Evolutionary conservation across 2,113 vertebrate genomes (phyloP).

Genomic region (Pluvialis apricaria): DNA sequence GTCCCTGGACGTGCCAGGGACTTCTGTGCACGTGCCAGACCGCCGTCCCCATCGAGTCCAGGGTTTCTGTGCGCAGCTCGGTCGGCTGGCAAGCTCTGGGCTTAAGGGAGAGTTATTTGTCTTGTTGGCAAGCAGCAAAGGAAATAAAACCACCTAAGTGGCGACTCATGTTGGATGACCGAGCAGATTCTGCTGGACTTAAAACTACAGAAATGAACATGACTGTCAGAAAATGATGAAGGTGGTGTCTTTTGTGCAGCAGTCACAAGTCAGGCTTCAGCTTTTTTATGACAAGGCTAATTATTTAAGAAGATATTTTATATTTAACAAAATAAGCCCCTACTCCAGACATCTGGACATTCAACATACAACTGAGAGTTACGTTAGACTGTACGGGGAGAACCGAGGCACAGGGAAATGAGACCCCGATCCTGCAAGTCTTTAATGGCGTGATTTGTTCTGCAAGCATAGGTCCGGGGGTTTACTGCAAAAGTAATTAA

Average conservation of each 20-base stretch:
- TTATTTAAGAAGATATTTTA: not conserved
- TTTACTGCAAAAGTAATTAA: not conserved
- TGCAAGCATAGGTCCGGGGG: not conserved
- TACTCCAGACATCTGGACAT: not conserved
- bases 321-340: not conserved
- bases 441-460: not conserved
- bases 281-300: not conserved
- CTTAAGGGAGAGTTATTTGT: not conserved
- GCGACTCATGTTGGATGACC: not conserved
- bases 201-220: not conserved
- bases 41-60: rapidly evolving
- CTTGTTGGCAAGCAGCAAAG: not conserved
- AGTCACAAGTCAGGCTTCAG: not conserved
- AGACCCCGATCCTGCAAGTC: not conserved
- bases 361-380: not conserved
- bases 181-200: not conserved
- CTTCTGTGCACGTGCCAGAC: not conserved
- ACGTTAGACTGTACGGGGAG: not conserved
- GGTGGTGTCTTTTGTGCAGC: not conserved
- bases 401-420: not conserved
- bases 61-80: not conserved
- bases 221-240: not conserved
- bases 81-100: not conserved
- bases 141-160: not conserved
- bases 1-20: not conserved